Conservation (phyloP, 2,797 vertebrate genomes). For the Luscinia luscinia region DNA sequence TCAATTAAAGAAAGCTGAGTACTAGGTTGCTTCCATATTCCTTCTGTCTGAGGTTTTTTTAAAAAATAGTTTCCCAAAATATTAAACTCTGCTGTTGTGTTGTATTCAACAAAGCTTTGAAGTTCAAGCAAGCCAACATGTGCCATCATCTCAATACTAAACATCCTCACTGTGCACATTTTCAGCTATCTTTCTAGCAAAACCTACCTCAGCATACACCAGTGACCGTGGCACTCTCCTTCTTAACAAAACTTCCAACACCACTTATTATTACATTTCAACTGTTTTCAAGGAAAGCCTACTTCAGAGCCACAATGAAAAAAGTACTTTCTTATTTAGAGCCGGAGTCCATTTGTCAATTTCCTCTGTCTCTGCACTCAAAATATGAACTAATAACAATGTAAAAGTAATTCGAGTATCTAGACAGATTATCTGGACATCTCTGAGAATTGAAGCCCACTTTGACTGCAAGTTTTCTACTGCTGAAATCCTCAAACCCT, state of each 20-base stretch:
- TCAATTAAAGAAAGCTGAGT: constrained; percentile 31
- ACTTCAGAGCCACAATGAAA: constrained; percentile 61
- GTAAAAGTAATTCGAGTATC: neutral
- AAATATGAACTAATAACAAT: neutral
- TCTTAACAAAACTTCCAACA: constrained; percentile 13
- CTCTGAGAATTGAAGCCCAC: neutral
- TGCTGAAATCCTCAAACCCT: neutral
- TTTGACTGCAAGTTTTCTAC: neutral
- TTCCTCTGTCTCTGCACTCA: neutral
- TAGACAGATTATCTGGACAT: neutral
- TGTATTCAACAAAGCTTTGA: constrained; percentile 10
- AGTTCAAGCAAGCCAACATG: constrained; percentile 49
- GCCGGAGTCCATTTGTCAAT: constrained; percentile 38
- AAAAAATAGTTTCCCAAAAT: constrained; percentile 49
- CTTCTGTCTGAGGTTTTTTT: constrained; percentile 54
- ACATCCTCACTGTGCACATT: constrained; percentile 39
- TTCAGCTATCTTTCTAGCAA: constrained; percentile 59
- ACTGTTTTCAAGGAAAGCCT: constrained; percentile 50
- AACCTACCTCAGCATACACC: constrained; percentile 51
- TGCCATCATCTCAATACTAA: constrained; percentile 50
- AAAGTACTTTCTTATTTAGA: constrained; percentile 60
- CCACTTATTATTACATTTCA: constrained; percentile 19
- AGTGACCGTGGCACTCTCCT: constrained; percentile 15
- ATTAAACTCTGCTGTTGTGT: constrained; percentile 56
- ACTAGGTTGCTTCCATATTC: neutral